Evolutionary conservation across 2,113 vertebrate species (phyloP), one percentile per base, ranked within the genome.

Genomic region (Scomber scombrus): DNA sequence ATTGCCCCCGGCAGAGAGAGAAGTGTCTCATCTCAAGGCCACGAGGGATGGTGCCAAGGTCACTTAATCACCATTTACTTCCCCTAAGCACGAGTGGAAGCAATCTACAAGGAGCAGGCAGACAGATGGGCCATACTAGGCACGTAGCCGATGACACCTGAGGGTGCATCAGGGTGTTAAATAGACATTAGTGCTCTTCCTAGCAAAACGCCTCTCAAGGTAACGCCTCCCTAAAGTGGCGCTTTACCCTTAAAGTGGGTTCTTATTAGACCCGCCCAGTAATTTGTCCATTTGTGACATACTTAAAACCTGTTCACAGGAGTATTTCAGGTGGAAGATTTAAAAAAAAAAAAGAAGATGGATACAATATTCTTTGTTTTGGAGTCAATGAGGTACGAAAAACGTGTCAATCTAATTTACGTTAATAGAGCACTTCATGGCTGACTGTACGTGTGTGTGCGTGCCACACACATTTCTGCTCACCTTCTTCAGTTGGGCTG

Each of bases 51-150:
- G 66, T 82, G 88, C 81, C 92, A 92, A 92, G 92, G 92, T 92
- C 85, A 85, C 88, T 92, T 89, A 88, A 93, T 94, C 91, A 92
- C 85, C 90, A 88, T 90, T 91, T 85, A 85, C 91, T 89, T 86
- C 82, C 85, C 79, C 75, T 67, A 74, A 88, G 86, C 77, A 51
- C 72, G 79, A 93, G 86, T 55, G 67, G 76, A 88, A 81, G 84
- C 84, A 71, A 79, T 85, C 86, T 85, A 87, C 78, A 86, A 86
- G 82, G 74, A 80, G 83, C 85, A 62, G 64, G 70, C 73, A 85
- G 90, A 92, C 90, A 85, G 85, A 92, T 93, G 87, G 88, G 85
- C 86, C 81, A 64, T 80, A 75, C 71, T 60, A 65, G 80, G 81
- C 78, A 85, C 78, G 49, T 67, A 78, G 80, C 75, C 66, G 81